Evolutionary conservation across 2,888 invertebrate genomes (phyloP), one percentile per base, ranked within the genome.

Genomic region (Junonia oenone): DNA sequence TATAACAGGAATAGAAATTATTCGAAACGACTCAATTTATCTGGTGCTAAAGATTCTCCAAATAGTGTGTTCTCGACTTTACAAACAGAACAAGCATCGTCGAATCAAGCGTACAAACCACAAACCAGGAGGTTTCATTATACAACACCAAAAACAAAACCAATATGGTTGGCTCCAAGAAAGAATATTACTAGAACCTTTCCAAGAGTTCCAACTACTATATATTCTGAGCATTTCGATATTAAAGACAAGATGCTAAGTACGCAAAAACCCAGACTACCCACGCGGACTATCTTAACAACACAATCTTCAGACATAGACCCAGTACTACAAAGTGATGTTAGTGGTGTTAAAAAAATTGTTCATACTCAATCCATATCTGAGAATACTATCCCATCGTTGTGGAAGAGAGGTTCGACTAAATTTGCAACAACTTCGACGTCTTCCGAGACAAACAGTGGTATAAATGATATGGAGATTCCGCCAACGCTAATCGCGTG

Each of bases 401-500:
- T 91, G 55, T 81, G 83, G 72, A 91, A 91, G 66, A 76, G 91
- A 62, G 91, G 91, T 11, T 91, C 91, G 0, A 85, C 83, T 2
- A 91, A 84, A 59, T 91, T 74, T 63, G 71, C 58, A 6, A 74
- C 86, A 13, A 78, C 84, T 9, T 69, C 73, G 2, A 66, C 63
- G 6, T 78, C 80, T 8, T 63, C 73, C 5, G 83, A 81, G 52
- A 67, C 64, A 2, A 75, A 77, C 43, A 66, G 71, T 5, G 76
- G 74, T 22, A 57, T 73, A 1, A 76, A 73, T 50, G 85, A 86
- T 26, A 68, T 89, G 64, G 85, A 87, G 61, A 87, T 91, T 58
- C 91, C 91, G 9, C 87, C 90, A 5, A 86, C 91, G 0, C 76
- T 90, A 4, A 85, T 90, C 2, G 91, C 90, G 0, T 91, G 91